These are phyloP conservation scores for Drepana falcataria DNA, from an alignment of 2,888 invertebrate genomes.

Conservation along the genomic window DNA sequence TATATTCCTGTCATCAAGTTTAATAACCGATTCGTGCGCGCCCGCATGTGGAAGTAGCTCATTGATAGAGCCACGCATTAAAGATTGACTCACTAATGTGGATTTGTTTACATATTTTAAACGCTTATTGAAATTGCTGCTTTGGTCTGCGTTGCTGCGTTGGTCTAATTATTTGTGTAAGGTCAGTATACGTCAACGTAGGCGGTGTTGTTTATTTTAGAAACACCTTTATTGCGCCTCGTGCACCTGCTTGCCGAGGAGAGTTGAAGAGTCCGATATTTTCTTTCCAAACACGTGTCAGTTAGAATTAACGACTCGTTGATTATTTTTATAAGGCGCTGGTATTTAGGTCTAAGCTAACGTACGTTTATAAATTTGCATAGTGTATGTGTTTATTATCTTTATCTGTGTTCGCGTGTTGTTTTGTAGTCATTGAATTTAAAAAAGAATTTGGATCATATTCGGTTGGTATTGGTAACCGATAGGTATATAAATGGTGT, in stretches of 20 bases:
- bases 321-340: background rate
- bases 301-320: background rate
- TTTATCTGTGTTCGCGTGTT: too few relatives aligned
- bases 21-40: constrained; percentile 57
- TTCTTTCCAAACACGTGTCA: background rate
- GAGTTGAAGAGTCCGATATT: background rate
- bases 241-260: background rate
- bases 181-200: constrained; percentile 22
- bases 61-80: constrained; percentile 58
- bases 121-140: constrained; percentile 19
- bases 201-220: constrained; percentile 29
- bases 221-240: constrained; percentile 17
- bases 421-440: too few relatives aligned
- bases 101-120: constrained; percentile 21
- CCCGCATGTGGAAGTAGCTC: constrained; percentile 74
- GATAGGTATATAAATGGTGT: too few relatives aligned
- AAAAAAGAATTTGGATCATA: too few relatives aligned
- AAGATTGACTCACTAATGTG: constrained; percentile 32
- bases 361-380: background rate
- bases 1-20: constrained; percentile 65
- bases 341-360: background rate
- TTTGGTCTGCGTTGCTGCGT: too few relatives aligned
- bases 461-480: too few relatives aligned
- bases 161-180: constrained; percentile 36
- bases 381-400: too few relatives aligned